Evolutionary conservation across 2,888 invertebrate species (phyloP).

Genomic region (Drosophila quasianomalipes): DNA sequence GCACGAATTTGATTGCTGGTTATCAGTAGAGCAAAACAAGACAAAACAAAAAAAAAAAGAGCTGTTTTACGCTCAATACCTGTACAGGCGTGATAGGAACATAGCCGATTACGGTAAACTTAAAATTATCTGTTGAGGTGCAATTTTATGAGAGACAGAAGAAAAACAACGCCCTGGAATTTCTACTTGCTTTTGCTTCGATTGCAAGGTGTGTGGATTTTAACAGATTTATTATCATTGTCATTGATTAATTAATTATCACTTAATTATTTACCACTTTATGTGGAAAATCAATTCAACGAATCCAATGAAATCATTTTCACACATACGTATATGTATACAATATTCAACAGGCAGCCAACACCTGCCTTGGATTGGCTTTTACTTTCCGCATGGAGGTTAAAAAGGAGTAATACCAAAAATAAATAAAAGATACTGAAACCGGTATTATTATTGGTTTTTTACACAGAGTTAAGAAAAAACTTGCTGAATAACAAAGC

Average conservation of each 20-base stretch:
- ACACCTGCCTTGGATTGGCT: neutral
- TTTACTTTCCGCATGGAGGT: neutral
- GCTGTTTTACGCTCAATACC: conserved; percentile 53
- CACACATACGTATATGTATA: conserved; percentile 4
- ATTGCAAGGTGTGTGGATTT: neutral
- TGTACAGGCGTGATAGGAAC: conserved; percentile 39
- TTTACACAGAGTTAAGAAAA: neutral
- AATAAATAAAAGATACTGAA: neutral
- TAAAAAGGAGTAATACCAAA: too few relatives aligned
- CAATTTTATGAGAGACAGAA: conserved; percentile 4
- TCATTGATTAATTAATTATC: neutral
- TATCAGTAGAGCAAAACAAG: conserved; percentile 43
- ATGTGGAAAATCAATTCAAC: neutral
- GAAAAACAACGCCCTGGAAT: neutral
- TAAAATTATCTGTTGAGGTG: conserved; percentile 35
- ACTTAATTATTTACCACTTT: neutral
- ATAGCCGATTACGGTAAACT: conserved; percentile 38
- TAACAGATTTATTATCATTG: neutral
- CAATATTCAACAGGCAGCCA: neutral
- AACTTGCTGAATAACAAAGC: neutral
- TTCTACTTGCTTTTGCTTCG: neutral
- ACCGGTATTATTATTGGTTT: neutral
- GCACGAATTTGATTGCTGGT: conserved; percentile 36
- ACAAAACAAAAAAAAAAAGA: conserved; percentile 27
- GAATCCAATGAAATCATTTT: neutral